Evolutionary conservation across 1,140 invertebrate species (phyloP), one percentile per base, ranked within the genome.

Genomic region (Monochamus saltuarius): DNA sequence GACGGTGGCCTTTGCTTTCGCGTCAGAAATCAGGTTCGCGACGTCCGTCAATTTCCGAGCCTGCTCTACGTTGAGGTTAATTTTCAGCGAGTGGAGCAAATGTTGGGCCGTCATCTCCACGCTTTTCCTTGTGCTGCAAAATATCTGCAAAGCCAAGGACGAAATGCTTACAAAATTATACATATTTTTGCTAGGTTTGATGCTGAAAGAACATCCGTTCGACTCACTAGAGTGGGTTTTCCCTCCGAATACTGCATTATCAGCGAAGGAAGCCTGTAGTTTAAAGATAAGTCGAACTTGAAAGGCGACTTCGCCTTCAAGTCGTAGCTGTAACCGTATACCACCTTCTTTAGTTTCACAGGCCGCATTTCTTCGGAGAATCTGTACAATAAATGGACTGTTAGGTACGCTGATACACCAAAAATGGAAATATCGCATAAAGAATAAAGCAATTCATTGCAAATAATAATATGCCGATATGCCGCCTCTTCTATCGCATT

Each of bases 81-180:
- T 83, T 29, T 82, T 82, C 4, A 84, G 69, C 65, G 86, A 81
- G 65, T 83, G 81, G 1, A 80, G 76, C 39, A 91, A 63, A 29
- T 83, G 82, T 50, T 82, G 80, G 1, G 86, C 85, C 16, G 88
- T 85, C 72, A 89, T 82, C 55, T 84, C 75, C 0, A 87, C 86
- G 61, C 86, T 84, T 75, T 90, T 92, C 52, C 90, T 79, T 1
- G 89, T 90, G 51, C 85, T 86, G 74, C 89, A 91, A 74, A 92
- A 93, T 79, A 88, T 83, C 84, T 85, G 62, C 66, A 68, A 66
- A 50, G 59, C n/a, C n/a, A n/a, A n/a, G n/a, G n/a, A n/a, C n/a
- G n/a, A n/a, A n/a, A n/a, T n/a, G n/a, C n/a, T n/a, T n/a, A n/a
- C n/a, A n/a, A n/a, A n/a, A n/a, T n/a, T n/a, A n/a, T n/a, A n/a